Evolutionary conservation across 2,888 invertebrate genomes (phyloP), one percentile per base, ranked within the genome.

Genomic region (Villa cingulata): DNA sequence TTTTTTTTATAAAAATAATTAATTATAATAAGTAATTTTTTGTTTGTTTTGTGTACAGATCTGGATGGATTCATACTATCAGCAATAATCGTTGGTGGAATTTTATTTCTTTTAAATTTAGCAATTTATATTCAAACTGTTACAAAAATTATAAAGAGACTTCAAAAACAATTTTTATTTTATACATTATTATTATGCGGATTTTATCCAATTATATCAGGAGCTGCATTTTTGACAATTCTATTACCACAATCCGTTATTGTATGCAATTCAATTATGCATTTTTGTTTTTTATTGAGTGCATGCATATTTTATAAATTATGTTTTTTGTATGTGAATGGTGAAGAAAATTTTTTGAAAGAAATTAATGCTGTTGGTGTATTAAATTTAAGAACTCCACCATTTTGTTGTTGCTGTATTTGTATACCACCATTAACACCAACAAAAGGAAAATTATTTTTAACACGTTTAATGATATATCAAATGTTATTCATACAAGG

Each of bases 401-500:
- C 61, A 19, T 63, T 61, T 42, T 68, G 69, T 48, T 58, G 58
- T 41, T 57, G 55, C 18, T 67, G 66, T 41, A 6, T 55, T 4
- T 68, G 60, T 43, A 53, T 68, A 50, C 63, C 65, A 1, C 48
- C 56, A 32, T 47, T 65, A 41, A 48, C 60, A 38, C 62, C 64
- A 7, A 60, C 66, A 1, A 59, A 58, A 42, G 51, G 52, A 1
- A 63, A 61, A 42, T 54, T 68, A 6, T 59, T 56, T 48, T 50
- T 60, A 10, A 49, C 65, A 2, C 59, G 65, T 15, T 65, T 57
- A 23, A 58, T 68, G 59, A 60, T 68, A 36, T 62, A 62, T 57
- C 68, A 68, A 54, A 61, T 68, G 61, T 63, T 64, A 19, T 53
- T 66, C 50, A 58, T 66, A 40, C 68, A 68, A 52, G 61, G 61